Evolutionary conservation across 2,797 vertebrate genomes (phyloP).

Genomic region (Gymnoscopelus braueri): DNA sequence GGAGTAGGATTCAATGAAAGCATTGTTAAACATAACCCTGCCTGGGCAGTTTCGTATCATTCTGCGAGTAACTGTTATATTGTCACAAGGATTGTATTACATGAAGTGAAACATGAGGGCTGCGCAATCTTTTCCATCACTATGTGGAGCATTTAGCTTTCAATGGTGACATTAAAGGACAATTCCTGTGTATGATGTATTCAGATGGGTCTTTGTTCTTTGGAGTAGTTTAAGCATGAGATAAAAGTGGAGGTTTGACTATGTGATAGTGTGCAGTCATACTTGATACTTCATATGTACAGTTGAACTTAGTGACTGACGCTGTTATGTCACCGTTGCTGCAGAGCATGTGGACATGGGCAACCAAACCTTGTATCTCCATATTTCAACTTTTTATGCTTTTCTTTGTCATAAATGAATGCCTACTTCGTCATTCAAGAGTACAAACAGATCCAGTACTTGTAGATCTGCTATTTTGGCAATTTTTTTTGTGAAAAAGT

Average conservation of each 20-base stretch:
- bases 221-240: background rate
- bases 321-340: too few relatives aligned
- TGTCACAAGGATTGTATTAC: constrained; percentile 65
- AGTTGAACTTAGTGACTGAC: too few relatives aligned
- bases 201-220: background rate
- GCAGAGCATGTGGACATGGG: too few relatives aligned
- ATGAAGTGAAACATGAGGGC: constrained; percentile 52
- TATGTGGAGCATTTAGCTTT: constrained; percentile 22
- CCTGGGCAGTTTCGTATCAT: constrained; percentile 56
- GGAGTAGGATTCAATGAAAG: constrained; percentile 65
- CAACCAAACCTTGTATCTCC: too few relatives aligned
- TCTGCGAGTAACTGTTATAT: constrained; percentile 63
- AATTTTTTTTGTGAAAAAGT: too few relatives aligned
- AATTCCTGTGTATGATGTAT: constrained; percentile 13
- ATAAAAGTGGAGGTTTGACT: background rate
- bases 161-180: background rate
- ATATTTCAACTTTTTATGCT: too few relatives aligned
- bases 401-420: too few relatives aligned
- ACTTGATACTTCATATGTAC: too few relatives aligned
- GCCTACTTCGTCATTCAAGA: too few relatives aligned
- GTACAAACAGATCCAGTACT: too few relatives aligned
- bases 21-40: constrained; percentile 65
- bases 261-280: background rate
- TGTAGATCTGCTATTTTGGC: too few relatives aligned
- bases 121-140: constrained; percentile 23